Evolutionary conservation across 2,888 invertebrate genomes (phyloP), one percentile per base, ranked within the genome.

Genomic region (Panorpa germanica): DNA sequence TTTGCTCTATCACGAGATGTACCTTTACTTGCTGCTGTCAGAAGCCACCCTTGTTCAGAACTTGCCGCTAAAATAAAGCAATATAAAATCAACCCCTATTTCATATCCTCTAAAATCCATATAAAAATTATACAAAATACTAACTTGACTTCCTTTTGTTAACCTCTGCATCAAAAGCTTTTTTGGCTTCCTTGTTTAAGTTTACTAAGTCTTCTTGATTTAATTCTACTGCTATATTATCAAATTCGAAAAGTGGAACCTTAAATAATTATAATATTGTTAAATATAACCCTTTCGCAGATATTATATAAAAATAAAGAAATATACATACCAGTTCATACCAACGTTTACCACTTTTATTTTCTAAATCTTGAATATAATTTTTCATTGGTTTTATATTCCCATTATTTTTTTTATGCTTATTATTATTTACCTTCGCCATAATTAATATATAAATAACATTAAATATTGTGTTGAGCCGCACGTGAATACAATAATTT

Each of bases 1-100:
- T 54, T 55, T 7, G 52, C 51, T 4, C 52, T 47, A 48, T 55
- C 55, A 35, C 50, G 53, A 13, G 53, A 49, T 16, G 55, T 55
- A 16, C 55, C 55, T 28, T 52, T 52, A 32, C 52, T 48, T 7
- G 55, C 33, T 1, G 56, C 55, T 2, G 56, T 55, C 32, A 52
- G 44, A 25, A 55, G 34, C 55, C 55, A 55, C 10, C 47, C 48
- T 2, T 47, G 46, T 40, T 55, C 56, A 1, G 46, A 41, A 19
- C 54, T 50, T 37, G 55, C 52, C 3, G 44, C 53, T 55, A 27
- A 12, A 34, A 32, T 14, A n/a, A 33, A 23, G n/a, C 14, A n/a
- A n/a, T n/a, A n/a, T n/a, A n/a, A n/a, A n/a, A n/a, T n/a, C n/a
- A n/a, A n/a, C n/a, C n/a, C n/a, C n/a, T n/a, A n/a, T n/a, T n/a